These are phyloP conservation scores for Halictus ligatus DNA, from an alignment of 2,888 invertebrate genomes.

Conservation along the genomic window DNA sequence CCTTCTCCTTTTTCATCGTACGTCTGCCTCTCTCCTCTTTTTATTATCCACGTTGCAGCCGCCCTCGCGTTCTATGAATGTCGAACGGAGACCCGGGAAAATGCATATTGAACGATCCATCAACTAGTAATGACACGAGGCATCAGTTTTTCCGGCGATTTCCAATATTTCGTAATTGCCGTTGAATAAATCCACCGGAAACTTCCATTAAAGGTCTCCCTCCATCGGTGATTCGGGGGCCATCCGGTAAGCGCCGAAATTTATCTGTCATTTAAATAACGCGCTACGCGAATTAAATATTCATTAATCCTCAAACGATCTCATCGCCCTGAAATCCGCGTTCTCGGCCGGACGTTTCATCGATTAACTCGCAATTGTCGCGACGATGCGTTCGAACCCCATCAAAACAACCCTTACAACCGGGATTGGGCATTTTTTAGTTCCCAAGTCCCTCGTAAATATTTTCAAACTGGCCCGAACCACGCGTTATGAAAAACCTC, in stretches of 20 bases:
- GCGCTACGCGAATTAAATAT: neutral
- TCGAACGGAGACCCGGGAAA: neutral
- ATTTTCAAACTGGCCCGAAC: neutral
- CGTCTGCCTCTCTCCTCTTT: neutral
- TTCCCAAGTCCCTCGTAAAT: neutral
- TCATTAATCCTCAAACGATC: constrained; percentile 3
- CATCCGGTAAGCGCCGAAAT: neutral
- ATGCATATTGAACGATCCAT: neutral
- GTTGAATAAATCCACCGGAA: constrained; percentile 14
- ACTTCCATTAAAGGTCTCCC: constrained; percentile 17
- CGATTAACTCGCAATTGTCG: neutral
- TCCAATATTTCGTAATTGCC: constrained; percentile 21
- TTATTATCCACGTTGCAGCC: neutral
- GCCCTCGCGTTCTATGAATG: neutral
- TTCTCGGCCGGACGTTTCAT: neutral
- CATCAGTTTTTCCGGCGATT: neutral
- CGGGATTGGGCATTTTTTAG: neutral
- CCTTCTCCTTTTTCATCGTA: neutral
- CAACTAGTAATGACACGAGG: constrained; percentile 12
- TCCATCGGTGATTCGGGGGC: neutral
- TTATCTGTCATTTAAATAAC: constrained; percentile 16
- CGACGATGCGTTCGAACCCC: neutral
- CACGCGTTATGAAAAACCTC: too few species aligned
- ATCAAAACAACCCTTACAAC: neutral
- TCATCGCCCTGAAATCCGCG: neutral